phyloP scores from a whole-genome alignment of 2,888 invertebrate species.

The Selenia dentaria region DNA sequence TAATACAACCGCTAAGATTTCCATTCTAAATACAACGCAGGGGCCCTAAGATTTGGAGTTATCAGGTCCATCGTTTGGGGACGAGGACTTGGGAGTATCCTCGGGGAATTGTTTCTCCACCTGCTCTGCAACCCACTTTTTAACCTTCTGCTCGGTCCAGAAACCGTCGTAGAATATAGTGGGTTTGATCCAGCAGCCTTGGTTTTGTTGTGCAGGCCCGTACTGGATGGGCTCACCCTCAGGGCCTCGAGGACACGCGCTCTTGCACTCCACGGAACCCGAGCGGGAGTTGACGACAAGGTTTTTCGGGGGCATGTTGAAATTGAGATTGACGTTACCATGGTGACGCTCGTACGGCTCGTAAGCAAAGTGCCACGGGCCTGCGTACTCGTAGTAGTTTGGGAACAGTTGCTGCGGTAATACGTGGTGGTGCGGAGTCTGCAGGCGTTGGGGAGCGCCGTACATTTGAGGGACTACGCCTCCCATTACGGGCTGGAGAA shows the following conservation, averaged over 20 bases:
- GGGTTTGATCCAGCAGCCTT: constrained; percentile 78
- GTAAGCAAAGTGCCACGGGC: constrained; percentile 75
- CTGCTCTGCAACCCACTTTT: constrained; percentile 81
- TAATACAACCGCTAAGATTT: constrained; percentile 18
- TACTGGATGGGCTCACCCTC: constrained; percentile 56
- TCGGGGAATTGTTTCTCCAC: constrained; percentile 78
- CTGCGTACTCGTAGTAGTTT: constrained; percentile 71
- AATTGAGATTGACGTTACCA: constrained; percentile 72
- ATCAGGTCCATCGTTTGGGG: constrained; percentile 25
- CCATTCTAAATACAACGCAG: constrained; percentile 1
- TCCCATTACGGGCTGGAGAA: constrained; percentile 67
- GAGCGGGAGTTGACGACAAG: constrained; percentile 64
- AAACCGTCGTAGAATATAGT: constrained; percentile 81
- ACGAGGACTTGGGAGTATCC: constrained; percentile 39
- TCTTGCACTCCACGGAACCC: constrained; percentile 54
- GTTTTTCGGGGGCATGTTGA: constrained; percentile 73
- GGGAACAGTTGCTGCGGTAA: constrained; percentile 53
- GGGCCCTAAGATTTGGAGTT: constrained; percentile 5
- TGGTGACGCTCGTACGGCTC: constrained; percentile 65
- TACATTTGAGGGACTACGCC: constrained; percentile 57
- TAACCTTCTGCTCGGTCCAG: constrained; percentile 82
- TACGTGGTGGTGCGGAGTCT: constrained; percentile 39
- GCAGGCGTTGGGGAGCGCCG: constrained; percentile 50
- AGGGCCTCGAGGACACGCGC: constrained; percentile 44
- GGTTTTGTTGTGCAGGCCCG: constrained; percentile 52